Evolutionary conservation across 2,888 invertebrate genomes (phyloP).

Genomic region (Drosophila parthenogenetica): DNA sequence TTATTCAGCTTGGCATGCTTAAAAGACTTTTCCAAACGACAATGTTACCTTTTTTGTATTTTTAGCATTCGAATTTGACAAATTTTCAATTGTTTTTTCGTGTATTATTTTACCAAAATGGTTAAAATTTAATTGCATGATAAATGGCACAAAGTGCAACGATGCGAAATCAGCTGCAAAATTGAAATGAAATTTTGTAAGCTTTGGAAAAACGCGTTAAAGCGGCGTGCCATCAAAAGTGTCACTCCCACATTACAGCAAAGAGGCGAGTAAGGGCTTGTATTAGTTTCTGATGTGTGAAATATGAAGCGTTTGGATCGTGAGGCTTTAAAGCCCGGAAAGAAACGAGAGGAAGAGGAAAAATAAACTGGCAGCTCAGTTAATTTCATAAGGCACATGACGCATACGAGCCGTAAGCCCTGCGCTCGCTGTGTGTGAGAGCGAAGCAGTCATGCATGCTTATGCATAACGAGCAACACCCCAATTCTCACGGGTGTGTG

Average conservation of each 20-base stretch:
- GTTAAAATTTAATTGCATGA: slow-evolving; percentile 64
- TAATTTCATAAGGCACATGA: slow-evolving; percentile 55
- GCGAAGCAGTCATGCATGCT: slow-evolving; percentile 55
- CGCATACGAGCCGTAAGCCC: slow-evolving; percentile 49
- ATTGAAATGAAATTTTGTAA: slow-evolving; percentile 29
- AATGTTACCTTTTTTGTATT: background rate
- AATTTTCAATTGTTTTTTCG: background rate
- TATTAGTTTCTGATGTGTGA: slow-evolving; percentile 34
- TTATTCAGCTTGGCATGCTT: slow-evolving; percentile 25
- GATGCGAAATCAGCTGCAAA: slow-evolving; percentile 59
- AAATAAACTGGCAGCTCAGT: slow-evolving; percentile 36
- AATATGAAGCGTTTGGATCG: slow-evolving; percentile 15
- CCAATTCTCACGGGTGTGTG: slow-evolving; percentile 5
- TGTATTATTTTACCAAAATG: slow-evolving; percentile 14
- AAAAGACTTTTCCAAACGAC: background rate
- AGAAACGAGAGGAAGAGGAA: too few relatives aligned
- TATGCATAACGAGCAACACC: slow-evolving; percentile 54
- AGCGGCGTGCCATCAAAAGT: slow-evolving; percentile 18
- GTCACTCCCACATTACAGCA: slow-evolving; percentile 29
- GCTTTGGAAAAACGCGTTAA: slow-evolving; percentile 24
- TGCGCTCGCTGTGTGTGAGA: background rate
- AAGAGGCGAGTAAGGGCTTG: background rate
- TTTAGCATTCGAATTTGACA: background rate
- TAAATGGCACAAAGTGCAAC: slow-evolving; percentile 49
- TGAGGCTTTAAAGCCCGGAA: slow-evolving; percentile 24